Base-by-base conservation (phyloP, 2,113 vertebrate species). In the Austrofundulus limnaeus region DNA sequence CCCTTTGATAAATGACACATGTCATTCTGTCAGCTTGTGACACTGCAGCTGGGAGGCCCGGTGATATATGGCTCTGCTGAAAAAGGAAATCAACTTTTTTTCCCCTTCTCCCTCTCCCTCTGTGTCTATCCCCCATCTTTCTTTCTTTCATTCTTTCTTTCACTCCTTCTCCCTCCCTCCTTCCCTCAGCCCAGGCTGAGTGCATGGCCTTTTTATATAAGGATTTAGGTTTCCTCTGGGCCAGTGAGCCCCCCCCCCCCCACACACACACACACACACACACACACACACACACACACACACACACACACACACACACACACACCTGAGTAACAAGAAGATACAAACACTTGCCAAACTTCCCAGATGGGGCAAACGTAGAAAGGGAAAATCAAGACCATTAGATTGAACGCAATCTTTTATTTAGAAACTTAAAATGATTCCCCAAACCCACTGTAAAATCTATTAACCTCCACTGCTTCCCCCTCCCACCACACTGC, bases 1-100 rank as follows among this genome's bases (percentile, higher is more conserved):
- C 97, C 92, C 96, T 98, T 98, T 98, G 97, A 99, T 99, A 98
- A 98, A 98, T 98, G 96, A 98, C 97, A 99, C 96, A 95, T 95
- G 96, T 98, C 97, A 98, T 98, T 98, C 97, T 98, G 97, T 99
- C 97, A 96, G 94, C 88, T 94, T 92, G 94, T 97, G 96, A 98
- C 96, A 96, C 93, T 93, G 94, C 95, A 97, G 96, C 96, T 96
- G 96, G 96, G 96, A 96, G 95, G 95, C 92, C 95, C 49, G 75
- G 91, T 98, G 97, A 99, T 98, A 92, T 94, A 99, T 97, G 94
- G 94, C 93, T 92, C 92, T 78, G 89, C 94, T 96, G 95, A 94
- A 96, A 92, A 97, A 98, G 96, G 96, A 97, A 98, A 99, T 98
- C 95, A 96, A 96, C 95, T 96, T 96, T 90, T 96, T 97, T 95